Evolutionary conservation across 2,113 vertebrate species (phyloP).

Genomic region (Lutjanus erythropterus): DNA sequence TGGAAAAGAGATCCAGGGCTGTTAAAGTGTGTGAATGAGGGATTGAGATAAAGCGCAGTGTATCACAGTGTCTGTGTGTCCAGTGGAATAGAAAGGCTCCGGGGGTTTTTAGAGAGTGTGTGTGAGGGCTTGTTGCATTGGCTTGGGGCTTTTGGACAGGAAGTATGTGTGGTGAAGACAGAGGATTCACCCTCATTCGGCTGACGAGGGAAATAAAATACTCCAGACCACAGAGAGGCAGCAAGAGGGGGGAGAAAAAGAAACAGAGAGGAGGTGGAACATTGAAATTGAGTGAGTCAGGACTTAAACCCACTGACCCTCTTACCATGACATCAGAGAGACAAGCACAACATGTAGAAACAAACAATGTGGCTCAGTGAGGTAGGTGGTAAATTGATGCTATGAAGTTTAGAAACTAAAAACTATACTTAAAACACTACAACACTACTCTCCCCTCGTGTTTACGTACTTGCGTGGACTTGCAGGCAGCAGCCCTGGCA

Average conservation of each 20-base stretch:
- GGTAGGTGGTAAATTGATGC: conserved; percentile 14
- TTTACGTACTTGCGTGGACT: conserved; percentile 95
- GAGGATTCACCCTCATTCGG: conserved; percentile 68
- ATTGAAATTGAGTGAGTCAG: conserved; percentile 60
- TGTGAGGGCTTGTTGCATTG: conserved; percentile 46
- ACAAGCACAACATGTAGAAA: conserved; percentile 42
- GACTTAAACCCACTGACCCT: conserved; percentile 75
- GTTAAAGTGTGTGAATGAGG: conserved; percentile 45
- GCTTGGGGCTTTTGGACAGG: conserved; percentile 63
- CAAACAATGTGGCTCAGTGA: conserved; percentile 31
- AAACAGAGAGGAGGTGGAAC: conserved; percentile 52
- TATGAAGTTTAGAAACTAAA: conserved; percentile 9
- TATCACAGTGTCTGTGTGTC: conserved; percentile 31
- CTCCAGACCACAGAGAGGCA: conserved; percentile 58
- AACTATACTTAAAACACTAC: conserved; percentile 1
- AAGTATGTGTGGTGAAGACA: conserved; percentile 65
- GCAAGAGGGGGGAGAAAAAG: conserved; percentile 24
- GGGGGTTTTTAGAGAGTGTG: conserved; percentile 24
- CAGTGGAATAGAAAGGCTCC: conserved; percentile 32
- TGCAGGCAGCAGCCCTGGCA: conserved; percentile 91
- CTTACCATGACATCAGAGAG: conserved; percentile 47
- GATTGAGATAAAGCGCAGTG: conserved; percentile 39
- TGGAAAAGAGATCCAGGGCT: conserved; percentile 11
- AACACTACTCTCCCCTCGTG: background rate
- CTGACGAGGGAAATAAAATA: conserved; percentile 75